Percentiles rank a stretch among this genome's conserved stretches.
These are phyloP conservation scores for Goniozus legneri DNA, from an alignment of 1,140 invertebrate species.

Conservation along the genomic window DNA sequence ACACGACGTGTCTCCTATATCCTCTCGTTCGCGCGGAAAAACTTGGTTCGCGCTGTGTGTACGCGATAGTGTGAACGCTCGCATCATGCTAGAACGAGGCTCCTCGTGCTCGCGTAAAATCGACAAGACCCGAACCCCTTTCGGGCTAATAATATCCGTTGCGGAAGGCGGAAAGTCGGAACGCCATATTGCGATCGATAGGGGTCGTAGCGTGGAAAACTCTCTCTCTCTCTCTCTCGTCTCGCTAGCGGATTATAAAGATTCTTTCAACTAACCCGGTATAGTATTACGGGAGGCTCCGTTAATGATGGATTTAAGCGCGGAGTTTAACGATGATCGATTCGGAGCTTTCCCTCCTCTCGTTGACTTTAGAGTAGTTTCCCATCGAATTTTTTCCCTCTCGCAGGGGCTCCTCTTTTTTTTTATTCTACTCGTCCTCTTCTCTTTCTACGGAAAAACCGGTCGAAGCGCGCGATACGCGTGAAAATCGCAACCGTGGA, in stretches of 20 bases:
- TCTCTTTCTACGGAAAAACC: no score
- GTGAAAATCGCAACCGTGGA: no score
- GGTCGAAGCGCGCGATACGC: no score
- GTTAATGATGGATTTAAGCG: neutral
- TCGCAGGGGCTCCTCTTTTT: no score
- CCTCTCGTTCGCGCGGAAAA: neutral
- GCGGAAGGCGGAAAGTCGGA: neutral
- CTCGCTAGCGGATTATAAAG: neutral
- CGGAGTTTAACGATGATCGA: neutral
- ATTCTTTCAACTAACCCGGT: neutral
- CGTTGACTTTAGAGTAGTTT: no score
- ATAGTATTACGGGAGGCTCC: neutral
- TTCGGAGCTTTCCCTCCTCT: neutral
- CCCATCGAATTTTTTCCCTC: no score
- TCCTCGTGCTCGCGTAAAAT: constrained; percentile 13
- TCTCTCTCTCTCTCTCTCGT: neutral
- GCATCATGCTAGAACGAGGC: constrained; percentile 24
- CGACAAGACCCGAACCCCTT: neutral
- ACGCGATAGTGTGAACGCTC: constrained; percentile 23
- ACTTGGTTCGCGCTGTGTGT: constrained; percentile 6
- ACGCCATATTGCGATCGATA: no score
- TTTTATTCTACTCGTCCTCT: no score
- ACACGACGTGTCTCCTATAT: neutral
- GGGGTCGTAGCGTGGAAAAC: no score
- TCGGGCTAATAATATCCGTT: constrained; percentile 26